Percentiles rank a stretch among this genome's conserved stretches.
Evolutionary conservation across 1,140 invertebrate genomes (phyloP).

Genomic region (Glomeris maerens): DNA sequence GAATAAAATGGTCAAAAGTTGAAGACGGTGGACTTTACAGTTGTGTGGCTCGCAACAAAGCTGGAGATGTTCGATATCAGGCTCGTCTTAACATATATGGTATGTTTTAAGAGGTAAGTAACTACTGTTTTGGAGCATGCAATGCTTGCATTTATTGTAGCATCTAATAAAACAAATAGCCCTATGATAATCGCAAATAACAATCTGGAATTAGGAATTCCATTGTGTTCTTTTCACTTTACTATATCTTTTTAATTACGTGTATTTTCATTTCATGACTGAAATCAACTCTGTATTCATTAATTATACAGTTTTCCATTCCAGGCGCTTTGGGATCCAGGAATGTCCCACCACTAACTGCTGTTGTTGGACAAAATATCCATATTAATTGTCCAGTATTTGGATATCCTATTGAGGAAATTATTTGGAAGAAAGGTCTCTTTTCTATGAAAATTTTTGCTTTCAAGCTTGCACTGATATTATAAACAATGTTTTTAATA

Average conservation of each 20-base stretch:
- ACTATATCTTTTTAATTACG: no score
- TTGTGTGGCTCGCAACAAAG: slow-evolving; percentile 21
- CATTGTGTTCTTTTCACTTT: no score
- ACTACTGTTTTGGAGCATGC: neutral
- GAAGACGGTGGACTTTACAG: slow-evolving; percentile 20
- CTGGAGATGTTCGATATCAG: slow-evolving; percentile 49
- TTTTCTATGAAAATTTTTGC: no score
- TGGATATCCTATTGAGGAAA: slow-evolving; percentile 33
- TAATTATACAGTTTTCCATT: slow-evolving; percentile 18
- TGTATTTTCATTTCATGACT: no score
- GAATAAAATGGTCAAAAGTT: no score
- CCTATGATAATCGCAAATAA: no score
- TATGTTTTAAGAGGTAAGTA: slow-evolving; percentile 16
- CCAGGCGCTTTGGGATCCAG: slow-evolving; percentile 33
- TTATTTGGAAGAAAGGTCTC: slow-evolving; percentile 38
- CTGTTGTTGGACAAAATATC: slow-evolving; percentile 32
- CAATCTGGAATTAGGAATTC: no score
- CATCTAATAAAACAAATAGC: no score
- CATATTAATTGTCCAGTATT: slow-evolving; percentile 33
- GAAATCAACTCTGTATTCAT: no score
- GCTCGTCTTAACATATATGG: slow-evolving; percentile 80
- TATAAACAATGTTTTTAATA: no score
- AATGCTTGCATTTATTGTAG: neutral
- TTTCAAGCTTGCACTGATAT: no score
- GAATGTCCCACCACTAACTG: slow-evolving; percentile 31